Percentiles rank a stretch among this genome's conserved stretches.
phyloP scores from a whole-genome alignment of 64 coral and sea anemone species.

The Montipora sp. region DNA sequence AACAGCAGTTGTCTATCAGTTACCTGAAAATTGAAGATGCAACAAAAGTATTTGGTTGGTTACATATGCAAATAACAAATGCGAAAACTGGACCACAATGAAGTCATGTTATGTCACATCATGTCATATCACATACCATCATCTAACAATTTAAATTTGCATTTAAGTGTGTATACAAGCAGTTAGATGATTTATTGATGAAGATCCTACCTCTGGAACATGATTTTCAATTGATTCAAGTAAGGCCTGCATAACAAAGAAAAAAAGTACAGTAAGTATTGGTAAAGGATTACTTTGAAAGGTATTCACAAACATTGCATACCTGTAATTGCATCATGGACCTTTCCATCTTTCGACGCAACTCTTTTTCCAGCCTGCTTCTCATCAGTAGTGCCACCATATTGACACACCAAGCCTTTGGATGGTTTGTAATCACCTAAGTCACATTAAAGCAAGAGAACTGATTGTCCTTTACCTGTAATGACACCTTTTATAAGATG shows the following conservation, averaged over 20 bases:
- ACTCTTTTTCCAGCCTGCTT: constrained; percentile 89
- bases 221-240: constrained; percentile 50
- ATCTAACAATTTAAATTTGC: too few relatives aligned
- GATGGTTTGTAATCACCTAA: constrained; percentile 71
- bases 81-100: too few relatives aligned
- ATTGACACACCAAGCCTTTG: constrained; percentile 78
- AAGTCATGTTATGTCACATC: too few relatives aligned
- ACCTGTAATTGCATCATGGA: constrained; percentile 96
- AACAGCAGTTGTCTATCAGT: constrained; percentile 72
- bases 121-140: too few relatives aligned
- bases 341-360: constrained; percentile 71
- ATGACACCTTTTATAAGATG: too few relatives aligned
- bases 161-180: neutral
- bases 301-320: neutral
- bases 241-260: constrained; percentile 29
- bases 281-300: too few relatives aligned
- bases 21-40: constrained; percentile 34
- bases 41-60: neutral
- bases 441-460: neutral
- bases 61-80: too few relatives aligned
- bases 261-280: neutral
- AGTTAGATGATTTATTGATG: neutral
- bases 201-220: constrained; percentile 28
- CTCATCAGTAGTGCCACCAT: constrained; percentile 77
- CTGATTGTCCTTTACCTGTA: too few relatives aligned